These are phyloP conservation scores for Syngnathus typhle DNA, from an alignment of 2,113 vertebrate species.

Conservation along the genomic window DNA sequence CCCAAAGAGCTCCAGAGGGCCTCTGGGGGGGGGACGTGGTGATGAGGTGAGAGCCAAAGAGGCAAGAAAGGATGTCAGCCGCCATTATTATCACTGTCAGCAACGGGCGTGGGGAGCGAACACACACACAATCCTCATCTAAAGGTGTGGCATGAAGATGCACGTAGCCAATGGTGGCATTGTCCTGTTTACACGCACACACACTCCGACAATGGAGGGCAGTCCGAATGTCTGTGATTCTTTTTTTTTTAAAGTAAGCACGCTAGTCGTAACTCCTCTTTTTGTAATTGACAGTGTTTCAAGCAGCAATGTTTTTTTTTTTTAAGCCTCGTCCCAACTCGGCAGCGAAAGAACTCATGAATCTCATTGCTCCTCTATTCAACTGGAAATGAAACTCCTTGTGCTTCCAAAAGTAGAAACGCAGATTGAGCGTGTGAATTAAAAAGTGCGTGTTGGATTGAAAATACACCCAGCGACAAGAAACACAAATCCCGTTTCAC, in stretches of 20 bases:
- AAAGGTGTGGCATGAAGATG: conserved; percentile 39
- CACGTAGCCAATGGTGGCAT: conserved; percentile 11
- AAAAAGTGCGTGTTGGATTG: conserved; percentile 30
- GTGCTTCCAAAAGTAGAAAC: conserved; percentile 35
- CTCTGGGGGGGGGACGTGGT: conserved; percentile 58
- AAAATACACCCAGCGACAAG: conserved; percentile 37
- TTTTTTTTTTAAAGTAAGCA: too few relatives aligned
- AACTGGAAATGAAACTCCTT: conserved; percentile 52
- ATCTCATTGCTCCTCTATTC: conserved; percentile 61
- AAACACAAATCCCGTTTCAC: conserved; percentile 31
- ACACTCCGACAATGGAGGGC: conserved; percentile 31
- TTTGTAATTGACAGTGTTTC: conserved; percentile 33
- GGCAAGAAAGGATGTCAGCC: conserved; percentile 64
- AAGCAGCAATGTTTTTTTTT: conserved; percentile 31
- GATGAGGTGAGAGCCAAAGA: conserved; percentile 51
- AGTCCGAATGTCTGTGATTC: conserved; percentile 27
- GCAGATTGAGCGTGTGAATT: conserved; percentile 34
- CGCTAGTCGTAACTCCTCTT: conserved; percentile 19
- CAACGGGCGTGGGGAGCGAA: conserved; percentile 39
- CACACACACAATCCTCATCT: conserved; percentile 10
- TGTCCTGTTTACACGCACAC: conserved; percentile 15
- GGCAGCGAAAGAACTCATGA: conserved; percentile 60
- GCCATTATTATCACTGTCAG: conserved; percentile 72
- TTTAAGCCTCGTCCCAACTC: conserved; percentile 46
- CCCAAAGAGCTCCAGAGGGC: conserved; percentile 55